Conservation (phyloP, 2,797 vertebrate genomes). For the Oryzias dopingdopingensis region DNA sequence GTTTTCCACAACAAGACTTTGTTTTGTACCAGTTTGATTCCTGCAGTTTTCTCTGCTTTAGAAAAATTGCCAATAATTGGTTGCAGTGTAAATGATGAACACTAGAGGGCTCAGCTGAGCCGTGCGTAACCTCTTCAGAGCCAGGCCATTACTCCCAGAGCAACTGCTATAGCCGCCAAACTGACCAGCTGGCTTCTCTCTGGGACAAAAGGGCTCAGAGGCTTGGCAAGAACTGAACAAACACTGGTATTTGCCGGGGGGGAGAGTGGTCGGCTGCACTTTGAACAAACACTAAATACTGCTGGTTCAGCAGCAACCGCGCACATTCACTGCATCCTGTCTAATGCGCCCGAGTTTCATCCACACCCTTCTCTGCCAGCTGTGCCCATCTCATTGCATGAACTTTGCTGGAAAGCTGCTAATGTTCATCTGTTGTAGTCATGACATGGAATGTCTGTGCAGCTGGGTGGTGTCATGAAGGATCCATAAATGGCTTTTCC, state of each 20-base stretch:
- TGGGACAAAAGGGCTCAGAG: slow-evolving; percentile 62
- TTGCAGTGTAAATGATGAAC: slow-evolving; percentile 21
- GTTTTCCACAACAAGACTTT: no score
- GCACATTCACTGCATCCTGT: slow-evolving; percentile 10
- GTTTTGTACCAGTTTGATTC: neutral
- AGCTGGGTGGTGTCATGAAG: slow-evolving; percentile 4
- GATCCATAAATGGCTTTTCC: neutral
- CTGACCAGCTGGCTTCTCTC: slow-evolving; percentile 58
- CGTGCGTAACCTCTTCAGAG: slow-evolving; percentile 4
- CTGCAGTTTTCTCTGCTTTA: neutral
- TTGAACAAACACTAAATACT: slow-evolving; percentile 70
- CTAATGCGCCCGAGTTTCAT: slow-evolving; percentile 15
- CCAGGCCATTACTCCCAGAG: slow-evolving; percentile 26
- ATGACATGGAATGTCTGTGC: slow-evolving; percentile 26
- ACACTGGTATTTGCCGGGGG: slow-evolving; percentile 54
- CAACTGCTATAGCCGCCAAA: slow-evolving; percentile 47
- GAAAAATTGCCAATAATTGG: neutral
- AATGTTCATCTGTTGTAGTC: slow-evolving; percentile 15
- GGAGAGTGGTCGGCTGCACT: slow-evolving; percentile 40
- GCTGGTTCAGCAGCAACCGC: slow-evolving; percentile 66
- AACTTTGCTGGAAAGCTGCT: slow-evolving; percentile 26
- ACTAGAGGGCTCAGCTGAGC: slow-evolving; percentile 65
- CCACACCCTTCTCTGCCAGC: slow-evolving; percentile 6
- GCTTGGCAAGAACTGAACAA: slow-evolving; percentile 67
- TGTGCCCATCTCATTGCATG: slow-evolving; percentile 30